These are phyloP conservation scores for Athene cunicularia DNA, from an alignment of 2,113 vertebrate species.

Conservation along the genomic window DNA sequence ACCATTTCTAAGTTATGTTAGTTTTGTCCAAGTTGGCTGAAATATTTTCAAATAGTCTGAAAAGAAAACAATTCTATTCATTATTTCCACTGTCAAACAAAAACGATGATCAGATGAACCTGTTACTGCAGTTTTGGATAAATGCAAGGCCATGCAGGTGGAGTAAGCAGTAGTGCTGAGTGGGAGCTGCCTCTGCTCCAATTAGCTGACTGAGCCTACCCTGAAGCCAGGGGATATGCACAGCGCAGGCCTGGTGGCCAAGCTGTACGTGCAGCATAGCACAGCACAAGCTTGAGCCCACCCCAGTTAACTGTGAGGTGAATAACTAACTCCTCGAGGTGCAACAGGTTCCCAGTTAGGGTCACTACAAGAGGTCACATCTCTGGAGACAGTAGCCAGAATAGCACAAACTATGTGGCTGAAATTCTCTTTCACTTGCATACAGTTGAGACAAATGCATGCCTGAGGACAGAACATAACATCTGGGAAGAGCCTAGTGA, in stretches of 20 bases:
- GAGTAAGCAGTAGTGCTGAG: neutral
- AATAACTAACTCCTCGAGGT: neutral
- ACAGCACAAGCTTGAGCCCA: neutral
- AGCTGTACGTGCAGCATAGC: rapidly evolving
- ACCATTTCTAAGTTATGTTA: neutral
- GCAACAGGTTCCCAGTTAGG: neutral
- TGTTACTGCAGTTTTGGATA: neutral
- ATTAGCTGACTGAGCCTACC: neutral
- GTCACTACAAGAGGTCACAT: neutral
- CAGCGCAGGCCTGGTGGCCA: neutral
- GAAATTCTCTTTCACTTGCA: neutral
- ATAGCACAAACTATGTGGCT: neutral
- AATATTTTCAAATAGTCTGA: neutral
- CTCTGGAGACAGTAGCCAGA: neutral
- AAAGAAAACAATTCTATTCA: neutral
- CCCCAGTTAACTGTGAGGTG: neutral
- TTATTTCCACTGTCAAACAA: neutral
- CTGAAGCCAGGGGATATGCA: neutral
- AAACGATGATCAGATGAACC: neutral
- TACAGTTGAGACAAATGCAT: neutral
- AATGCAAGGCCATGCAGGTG: neutral
- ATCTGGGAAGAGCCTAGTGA: neutral
- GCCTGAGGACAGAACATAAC: neutral
- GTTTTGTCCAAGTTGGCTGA: neutral
- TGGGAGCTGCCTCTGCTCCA: neutral